A percentile compares a stretch with the other conserved stretches of the same genome.
Conservation (phyloP, 2,113 vertebrate genomes). For the Microtus richardsoni region DNA sequence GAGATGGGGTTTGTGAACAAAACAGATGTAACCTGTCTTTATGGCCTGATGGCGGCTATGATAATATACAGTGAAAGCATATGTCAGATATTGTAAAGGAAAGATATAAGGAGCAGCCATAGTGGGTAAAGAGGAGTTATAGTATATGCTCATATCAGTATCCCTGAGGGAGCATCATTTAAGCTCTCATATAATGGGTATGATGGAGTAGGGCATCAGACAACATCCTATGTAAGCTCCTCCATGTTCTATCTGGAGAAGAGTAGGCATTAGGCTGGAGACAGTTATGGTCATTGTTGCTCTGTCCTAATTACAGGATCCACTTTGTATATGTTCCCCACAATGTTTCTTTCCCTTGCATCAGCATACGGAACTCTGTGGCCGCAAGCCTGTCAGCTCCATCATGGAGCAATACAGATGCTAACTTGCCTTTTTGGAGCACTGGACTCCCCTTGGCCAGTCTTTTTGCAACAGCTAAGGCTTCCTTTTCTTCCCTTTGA, state of each 20-base stretch:
- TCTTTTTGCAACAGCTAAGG: neutral
- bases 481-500: neutral
- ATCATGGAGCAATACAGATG: neutral
- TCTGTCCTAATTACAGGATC: neutral
- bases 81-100: neutral
- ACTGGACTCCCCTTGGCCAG: neutral
- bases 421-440: neutral
- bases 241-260: neutral
- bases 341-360: neutral
- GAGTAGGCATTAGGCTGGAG: neutral
- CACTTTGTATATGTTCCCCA: neutral
- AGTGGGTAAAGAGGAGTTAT: neutral
- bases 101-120: neutral
- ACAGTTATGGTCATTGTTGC: neutral
- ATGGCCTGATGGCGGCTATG: neutral
- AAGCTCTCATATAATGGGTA: neutral
- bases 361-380: neutral
- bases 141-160: neutral
- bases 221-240: neutral
- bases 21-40: neutral
- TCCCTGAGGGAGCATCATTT: neutral
- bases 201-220: neutral
- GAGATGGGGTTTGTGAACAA: neutral
- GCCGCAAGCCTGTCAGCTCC: neutral
- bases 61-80: neutral